phyloP scores from a whole-genome alignment of 2,888 invertebrate genomes.

The Drosophila fungiperda region DNA sequence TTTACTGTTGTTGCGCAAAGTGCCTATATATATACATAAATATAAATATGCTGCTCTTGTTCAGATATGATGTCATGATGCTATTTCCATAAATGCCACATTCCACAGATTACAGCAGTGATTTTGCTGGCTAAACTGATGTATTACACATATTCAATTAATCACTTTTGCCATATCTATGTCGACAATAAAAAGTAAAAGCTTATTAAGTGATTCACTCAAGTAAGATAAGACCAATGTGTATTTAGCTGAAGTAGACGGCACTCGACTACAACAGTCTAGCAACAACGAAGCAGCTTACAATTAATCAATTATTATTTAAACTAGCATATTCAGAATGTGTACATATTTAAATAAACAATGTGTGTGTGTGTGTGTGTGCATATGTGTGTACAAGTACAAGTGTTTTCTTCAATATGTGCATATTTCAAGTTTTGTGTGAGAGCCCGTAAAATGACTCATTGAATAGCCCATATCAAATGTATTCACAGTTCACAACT shows the following conservation, averaged over 20 bases:
- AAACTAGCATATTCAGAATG: conserved; percentile 55
- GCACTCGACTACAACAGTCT: conserved; percentile 4
- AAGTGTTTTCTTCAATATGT: neutral
- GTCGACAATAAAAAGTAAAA: conserved; percentile 20
- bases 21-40: conserved; percentile 13
- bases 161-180: conserved; percentile 5
- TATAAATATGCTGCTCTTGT: conserved; percentile 13
- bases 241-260: conserved; percentile 10
- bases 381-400: neutral
- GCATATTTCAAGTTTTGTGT: conserved; percentile 40
- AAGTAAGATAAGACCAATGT: conserved; percentile 14
- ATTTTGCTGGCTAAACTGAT: conserved; percentile 23
- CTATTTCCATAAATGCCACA: conserved; percentile 29
- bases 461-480: conserved; percentile 49
- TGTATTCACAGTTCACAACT: conserved; percentile 63
- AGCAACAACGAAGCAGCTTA: conserved; percentile 23
- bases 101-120: conserved; percentile 28
- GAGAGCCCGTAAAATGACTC: conserved; percentile 67
- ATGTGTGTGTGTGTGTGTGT: conserved; percentile 4
- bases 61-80: conserved; percentile 49
- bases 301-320: conserved; percentile 30
- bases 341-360: conserved; percentile 1
- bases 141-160: conserved; percentile 12
- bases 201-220: conserved; percentile 19
- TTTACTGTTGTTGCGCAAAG: conserved; percentile 55